Evolutionary conservation across 2,113 vertebrate species (phyloP).

Genomic region (Propithecus coquereli): DNA sequence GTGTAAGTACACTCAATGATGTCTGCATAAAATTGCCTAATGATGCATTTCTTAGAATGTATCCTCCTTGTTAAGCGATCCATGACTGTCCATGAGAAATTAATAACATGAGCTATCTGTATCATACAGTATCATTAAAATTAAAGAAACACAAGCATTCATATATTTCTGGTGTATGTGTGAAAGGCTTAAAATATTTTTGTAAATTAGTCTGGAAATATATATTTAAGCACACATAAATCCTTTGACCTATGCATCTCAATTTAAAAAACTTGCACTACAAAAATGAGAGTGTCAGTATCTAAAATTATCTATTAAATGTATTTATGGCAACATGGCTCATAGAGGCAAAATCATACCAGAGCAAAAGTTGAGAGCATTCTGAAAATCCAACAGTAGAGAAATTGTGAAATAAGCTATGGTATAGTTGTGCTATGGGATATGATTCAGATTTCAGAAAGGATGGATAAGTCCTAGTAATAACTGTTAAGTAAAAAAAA

Average conservation of each 20-base stretch:
- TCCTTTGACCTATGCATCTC: not conserved
- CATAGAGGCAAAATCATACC: not conserved
- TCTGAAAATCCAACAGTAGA: not conserved
- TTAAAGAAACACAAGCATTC: not conserved
- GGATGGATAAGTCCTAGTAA: not conserved
- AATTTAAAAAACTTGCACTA: not conserved
- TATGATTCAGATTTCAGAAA: not conserved
- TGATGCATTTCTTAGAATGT: not conserved
- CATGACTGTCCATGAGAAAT: not conserved
- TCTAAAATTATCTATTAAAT: not conserved
- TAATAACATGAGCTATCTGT: not conserved
- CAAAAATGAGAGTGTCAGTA: not conserved
- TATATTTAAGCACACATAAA: slow-evolving; percentile 6
- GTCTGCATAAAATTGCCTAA: not conserved
- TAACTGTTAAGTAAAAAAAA: not conserved
- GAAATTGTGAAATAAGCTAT: not conserved
- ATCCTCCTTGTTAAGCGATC: not conserved
- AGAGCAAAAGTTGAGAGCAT: not conserved
- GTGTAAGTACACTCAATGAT: not conserved
- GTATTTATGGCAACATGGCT: not conserved
- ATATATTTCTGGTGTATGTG: not conserved
- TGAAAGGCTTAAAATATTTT: not conserved
- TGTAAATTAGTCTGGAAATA: not conserved
- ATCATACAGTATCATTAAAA: not conserved
- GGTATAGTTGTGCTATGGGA: not conserved